A percentile compares a stretch with the other conserved stretches of the same genome.
Conservation (phyloP, 2,888 invertebrate genomes). For the Nezara viridula region DNA sequence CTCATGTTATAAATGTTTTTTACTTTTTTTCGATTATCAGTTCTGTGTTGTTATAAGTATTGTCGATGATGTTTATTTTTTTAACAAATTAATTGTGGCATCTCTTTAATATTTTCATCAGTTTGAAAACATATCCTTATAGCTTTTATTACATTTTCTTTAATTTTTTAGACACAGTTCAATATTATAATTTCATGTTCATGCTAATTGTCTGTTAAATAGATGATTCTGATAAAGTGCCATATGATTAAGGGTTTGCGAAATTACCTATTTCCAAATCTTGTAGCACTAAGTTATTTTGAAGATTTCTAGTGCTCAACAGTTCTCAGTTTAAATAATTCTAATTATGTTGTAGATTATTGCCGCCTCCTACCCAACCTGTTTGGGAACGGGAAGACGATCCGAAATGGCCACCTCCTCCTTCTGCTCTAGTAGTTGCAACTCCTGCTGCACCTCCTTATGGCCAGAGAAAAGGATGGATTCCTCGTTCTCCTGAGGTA, state of each 20-base stretch:
- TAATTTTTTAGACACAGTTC: background rate
- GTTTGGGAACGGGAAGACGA: conserved; percentile 91
- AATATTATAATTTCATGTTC: background rate
- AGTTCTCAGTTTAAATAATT: background rate
- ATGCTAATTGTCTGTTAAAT: background rate
- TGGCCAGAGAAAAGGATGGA: conserved; percentile 94
- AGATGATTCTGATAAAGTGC: background rate
- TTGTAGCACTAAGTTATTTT: background rate
- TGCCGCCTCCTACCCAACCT: conserved; percentile 89
- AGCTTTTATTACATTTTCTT: background rate
- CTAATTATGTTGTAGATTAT: conserved; percentile 74
- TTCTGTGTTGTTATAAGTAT: background rate
- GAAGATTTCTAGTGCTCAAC: background rate
- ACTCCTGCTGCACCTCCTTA: conserved; percentile 91
- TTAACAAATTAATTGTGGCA: background rate
- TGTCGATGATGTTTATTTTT: background rate
- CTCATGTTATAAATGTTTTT: background rate
- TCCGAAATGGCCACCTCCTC: conserved; percentile 71
- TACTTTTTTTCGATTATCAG: background rate
- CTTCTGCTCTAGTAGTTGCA: conserved; percentile 81
- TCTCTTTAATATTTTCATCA: background rate
- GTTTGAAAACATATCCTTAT: background rate
- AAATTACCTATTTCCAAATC: background rate
- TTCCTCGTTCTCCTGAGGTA: conserved; percentile 84
- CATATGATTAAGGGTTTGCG: background rate